Percentiles rank a stretch among this genome's conserved stretches.
Evolutionary conservation across 2,888 invertebrate genomes (phyloP).

Genomic region (Ornithoptera priamus): DNA sequence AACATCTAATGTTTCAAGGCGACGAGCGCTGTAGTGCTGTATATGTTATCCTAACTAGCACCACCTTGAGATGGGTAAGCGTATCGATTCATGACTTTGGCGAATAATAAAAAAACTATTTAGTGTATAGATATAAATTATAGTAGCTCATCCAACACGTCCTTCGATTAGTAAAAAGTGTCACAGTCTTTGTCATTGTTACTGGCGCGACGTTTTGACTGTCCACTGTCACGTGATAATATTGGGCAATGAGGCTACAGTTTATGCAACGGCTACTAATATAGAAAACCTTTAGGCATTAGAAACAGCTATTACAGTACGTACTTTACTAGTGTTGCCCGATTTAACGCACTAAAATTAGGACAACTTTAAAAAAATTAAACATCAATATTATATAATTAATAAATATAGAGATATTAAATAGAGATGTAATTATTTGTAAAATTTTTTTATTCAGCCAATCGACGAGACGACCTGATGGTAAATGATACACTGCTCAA

Average conservation of each 20-base stretch:
- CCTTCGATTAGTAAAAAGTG: constrained; percentile 12
- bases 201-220: not conserved
- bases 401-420: too few relatives aligned
- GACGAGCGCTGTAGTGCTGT: too few relatives aligned
- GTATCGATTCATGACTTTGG: too few relatives aligned
- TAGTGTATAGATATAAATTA: not conserved
- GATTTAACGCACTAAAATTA: not conserved
- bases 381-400: not conserved
- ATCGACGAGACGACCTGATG: too few relatives aligned
- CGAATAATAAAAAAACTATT: not conserved
- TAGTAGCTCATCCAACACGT: not conserved
- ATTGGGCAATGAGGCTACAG: constrained; percentile 13
- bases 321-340: constrained; percentile 12
- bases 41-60: too few relatives aligned
- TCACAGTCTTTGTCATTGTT: constrained; percentile 12
- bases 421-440: too few relatives aligned
- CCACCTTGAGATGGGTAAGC: too few relatives aligned
- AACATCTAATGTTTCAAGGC: too few relatives aligned
- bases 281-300: constrained; percentile 25
- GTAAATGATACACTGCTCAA: too few relatives aligned
- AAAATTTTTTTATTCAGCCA: too few relatives aligned
- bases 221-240: constrained; percentile 1
- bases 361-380: not conserved
- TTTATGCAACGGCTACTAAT: constrained; percentile 24
- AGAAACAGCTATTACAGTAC: constrained; percentile 15